Conservation (phyloP, 1,140 invertebrate genomes). For the Eurosta solidaginis region DNA sequence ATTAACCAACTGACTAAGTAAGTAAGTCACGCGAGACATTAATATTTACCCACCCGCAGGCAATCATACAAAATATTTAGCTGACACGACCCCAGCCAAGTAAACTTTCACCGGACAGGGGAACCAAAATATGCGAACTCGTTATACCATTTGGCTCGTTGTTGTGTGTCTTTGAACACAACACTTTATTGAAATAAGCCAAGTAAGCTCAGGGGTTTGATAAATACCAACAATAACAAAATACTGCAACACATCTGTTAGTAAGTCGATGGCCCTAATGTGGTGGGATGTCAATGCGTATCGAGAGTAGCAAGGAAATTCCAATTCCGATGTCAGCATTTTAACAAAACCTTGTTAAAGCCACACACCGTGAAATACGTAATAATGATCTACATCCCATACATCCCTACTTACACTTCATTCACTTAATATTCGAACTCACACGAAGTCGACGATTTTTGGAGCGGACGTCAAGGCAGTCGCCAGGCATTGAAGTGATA, state of each 20-base stretch:
- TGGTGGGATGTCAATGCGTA: neutral
- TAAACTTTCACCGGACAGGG: neutral
- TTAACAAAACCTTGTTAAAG: conserved; percentile 32
- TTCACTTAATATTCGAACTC: conserved; percentile 37
- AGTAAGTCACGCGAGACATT: conserved; percentile 5
- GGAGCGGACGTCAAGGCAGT: too few species aligned
- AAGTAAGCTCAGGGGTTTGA: too few species aligned
- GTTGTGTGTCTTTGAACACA: neutral
- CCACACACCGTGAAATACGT: conserved; percentile 39
- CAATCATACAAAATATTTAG: neutral
- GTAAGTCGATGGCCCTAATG: neutral
- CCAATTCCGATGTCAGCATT: conserved; percentile 14
- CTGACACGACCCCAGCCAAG: too few species aligned
- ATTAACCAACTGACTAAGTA: conserved; percentile 6
- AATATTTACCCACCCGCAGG: neutral
- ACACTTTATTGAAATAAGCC: conserved; percentile 26
- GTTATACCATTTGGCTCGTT: neutral
- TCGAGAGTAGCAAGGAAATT: neutral
- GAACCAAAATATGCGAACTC: neutral
- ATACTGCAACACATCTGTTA: conserved; percentile 4
- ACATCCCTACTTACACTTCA: conserved; percentile 24
- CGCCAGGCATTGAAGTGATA: neutral
- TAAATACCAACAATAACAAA: conserved; percentile 22
- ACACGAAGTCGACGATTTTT: conserved; percentile 30
- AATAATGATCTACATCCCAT: conserved; percentile 28